Evolutionary conservation across 2,113 vertebrate genomes (phyloP).

Genomic region (Turdus rufiventris): DNA sequence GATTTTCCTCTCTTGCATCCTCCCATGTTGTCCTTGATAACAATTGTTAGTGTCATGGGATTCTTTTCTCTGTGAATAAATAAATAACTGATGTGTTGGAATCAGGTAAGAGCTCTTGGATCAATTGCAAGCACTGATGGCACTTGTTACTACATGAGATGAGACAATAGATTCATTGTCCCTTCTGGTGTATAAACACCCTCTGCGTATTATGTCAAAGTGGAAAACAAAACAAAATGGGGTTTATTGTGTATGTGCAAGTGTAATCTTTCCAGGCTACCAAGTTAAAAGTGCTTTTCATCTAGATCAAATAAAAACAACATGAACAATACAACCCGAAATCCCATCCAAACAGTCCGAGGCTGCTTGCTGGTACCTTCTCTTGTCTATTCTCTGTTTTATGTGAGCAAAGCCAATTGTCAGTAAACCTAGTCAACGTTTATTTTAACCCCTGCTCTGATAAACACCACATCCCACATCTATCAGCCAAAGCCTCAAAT

Average conservation of each 20-base stretch:
- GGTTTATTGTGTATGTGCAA: conserved; percentile 28
- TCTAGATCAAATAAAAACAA: conserved; percentile 30
- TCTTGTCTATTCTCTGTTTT: neutral
- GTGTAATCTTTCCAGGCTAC: conserved; percentile 39
- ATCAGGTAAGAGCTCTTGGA: conserved; percentile 51
- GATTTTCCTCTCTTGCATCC: conserved; percentile 10
- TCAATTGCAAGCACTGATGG: conserved; percentile 16
- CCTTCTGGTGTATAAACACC: conserved; percentile 26
- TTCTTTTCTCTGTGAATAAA: conserved; percentile 32
- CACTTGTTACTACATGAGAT: conserved; percentile 34
- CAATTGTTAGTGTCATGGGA: neutral
- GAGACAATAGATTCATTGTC: conserved; percentile 43
- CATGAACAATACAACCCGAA: neutral
- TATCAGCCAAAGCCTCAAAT: neutral
- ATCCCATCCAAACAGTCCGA: neutral
- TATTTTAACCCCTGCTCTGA: conserved; percentile 3
- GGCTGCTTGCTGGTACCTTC: neutral
- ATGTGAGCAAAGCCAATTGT: neutral
- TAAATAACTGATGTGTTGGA: conserved; percentile 26
- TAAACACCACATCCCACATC: neutral
- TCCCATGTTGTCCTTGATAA: neutral
- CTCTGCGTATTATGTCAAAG: conserved; percentile 30
- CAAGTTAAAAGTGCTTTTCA: conserved; percentile 56
- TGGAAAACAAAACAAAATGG: conserved; percentile 57
- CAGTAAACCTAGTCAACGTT: neutral